A percentile compares a stretch with the other conserved stretches of the same genome.
Conservation (phyloP, 2,113 vertebrate genomes). For the Ictalurus furcatus region DNA sequence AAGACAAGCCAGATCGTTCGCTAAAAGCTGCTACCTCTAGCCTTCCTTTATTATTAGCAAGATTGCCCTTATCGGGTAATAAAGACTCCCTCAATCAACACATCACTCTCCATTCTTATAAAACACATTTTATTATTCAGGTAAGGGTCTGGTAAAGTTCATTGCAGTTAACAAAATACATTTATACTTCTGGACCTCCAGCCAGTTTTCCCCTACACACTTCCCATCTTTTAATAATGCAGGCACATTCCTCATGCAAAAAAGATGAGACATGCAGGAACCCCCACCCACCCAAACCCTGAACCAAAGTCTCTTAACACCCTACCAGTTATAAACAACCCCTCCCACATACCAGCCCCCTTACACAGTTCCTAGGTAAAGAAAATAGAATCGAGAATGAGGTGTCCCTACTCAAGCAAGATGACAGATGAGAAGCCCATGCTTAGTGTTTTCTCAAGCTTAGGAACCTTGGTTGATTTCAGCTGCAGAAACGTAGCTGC, state of each 20-base stretch:
- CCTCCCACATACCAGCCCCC: constrained; percentile 9
- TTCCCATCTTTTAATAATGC: constrained; percentile 58
- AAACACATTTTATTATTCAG: constrained; percentile 74
- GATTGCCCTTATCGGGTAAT: neutral
- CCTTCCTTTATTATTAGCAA: neutral
- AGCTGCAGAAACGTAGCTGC: neutral
- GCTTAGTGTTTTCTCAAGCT: constrained; percentile 11
- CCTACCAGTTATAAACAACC: neutral
- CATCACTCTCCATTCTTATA: constrained; percentile 60
- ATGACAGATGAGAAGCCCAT: constrained; percentile 8
- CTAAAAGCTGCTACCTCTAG: neutral
- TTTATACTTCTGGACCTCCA: constrained; percentile 57
- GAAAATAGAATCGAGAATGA: constrained; percentile 64
- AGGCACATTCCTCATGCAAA: constrained; percentile 81
- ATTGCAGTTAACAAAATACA: constrained; percentile 80
- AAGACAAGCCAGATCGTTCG: neutral
- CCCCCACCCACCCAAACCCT: constrained; percentile 27
- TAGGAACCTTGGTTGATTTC: constrained; percentile 7
- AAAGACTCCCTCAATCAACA: constrained; percentile 20
- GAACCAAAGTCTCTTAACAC: constrained; percentile 30
- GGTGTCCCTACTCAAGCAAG: neutral
- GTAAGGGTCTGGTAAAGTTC: constrained; percentile 64
- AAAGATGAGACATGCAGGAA: constrained; percentile 75
- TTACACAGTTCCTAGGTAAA: constrained; percentile 50
- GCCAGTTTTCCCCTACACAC: constrained; percentile 33